Conservation (phyloP, 2,113 vertebrate genomes). For the Bubo blakistoni region DNA sequence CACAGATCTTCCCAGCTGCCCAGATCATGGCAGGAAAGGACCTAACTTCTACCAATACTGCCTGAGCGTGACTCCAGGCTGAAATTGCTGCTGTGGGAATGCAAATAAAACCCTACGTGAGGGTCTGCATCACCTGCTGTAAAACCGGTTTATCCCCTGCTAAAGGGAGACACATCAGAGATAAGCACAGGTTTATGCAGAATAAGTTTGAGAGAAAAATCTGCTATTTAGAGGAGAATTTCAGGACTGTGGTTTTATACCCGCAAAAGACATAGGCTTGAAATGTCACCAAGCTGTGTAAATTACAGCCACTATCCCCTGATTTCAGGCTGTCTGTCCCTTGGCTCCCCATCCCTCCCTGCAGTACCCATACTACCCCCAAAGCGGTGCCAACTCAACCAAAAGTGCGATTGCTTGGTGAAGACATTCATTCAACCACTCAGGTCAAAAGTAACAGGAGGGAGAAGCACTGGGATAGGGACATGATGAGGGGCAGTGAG, state of each 20-base stretch:
- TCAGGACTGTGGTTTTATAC: background rate
- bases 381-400: background rate
- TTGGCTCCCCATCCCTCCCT: background rate
- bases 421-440: background rate
- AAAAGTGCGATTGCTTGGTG: rapidly evolving
- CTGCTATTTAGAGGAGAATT: background rate
- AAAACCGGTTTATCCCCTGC: background rate
- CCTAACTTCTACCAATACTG: background rate
- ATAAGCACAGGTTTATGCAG: background rate
- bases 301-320: background rate
- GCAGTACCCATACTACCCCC: background rate
- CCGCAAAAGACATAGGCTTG: background rate
- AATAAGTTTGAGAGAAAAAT: background rate
- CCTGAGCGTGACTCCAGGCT: background rate
- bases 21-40: background rate
- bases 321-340: background rate
- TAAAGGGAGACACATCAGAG: rapidly evolving
- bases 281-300: background rate
- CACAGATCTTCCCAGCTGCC: background rate
- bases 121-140: background rate
- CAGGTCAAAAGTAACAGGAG: background rate
- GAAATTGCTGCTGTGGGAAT: background rate
- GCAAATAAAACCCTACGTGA: rapidly evolving
- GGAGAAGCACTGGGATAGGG: background rate
- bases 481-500: rapidly evolving